Evolutionary conservation across 2,113 vertebrate species (phyloP).

Genomic region (Phalacrocorax pelagicus): DNA sequence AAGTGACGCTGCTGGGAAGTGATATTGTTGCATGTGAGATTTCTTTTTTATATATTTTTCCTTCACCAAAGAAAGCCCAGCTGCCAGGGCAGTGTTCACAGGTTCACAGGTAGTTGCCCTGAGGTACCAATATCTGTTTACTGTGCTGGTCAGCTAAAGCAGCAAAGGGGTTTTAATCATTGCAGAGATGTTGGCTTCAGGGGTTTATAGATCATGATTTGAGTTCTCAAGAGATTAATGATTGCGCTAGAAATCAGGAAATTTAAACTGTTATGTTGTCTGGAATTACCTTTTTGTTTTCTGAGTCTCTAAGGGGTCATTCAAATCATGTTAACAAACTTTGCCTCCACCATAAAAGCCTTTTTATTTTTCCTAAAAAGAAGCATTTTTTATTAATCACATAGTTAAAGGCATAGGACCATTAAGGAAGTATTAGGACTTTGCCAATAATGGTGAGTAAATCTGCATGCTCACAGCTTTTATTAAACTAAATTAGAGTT

Average conservation of each 20-base stretch:
- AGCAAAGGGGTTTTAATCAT: not conserved
- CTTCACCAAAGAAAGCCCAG: not conserved
- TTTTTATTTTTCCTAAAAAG: not conserved
- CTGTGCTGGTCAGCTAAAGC: not conserved
- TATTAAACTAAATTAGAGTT: not conserved
- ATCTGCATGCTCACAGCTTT: not conserved
- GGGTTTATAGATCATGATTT: not conserved
- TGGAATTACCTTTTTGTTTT: not conserved
- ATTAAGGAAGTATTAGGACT: not conserved
- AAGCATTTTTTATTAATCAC: not conserved
- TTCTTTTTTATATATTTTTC: not conserved
- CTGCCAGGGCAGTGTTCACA: not conserved
- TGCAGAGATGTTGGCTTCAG: not conserved
- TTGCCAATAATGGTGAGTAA: not conserved
- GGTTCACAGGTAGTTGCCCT: not conserved
- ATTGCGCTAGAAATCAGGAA: not conserved
- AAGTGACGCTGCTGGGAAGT: not conserved
- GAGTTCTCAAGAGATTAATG: not conserved
- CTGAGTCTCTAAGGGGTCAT: not conserved
- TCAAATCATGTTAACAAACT: not conserved
- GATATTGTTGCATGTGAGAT: accelerated
- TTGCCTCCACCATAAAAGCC: not conserved
- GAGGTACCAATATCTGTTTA: not conserved
- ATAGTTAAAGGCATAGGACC: not conserved
- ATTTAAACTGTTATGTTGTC: not conserved